These are phyloP conservation scores for Fukomys damarensis DNA, from an alignment of 2,113 vertebrate genomes.

Conservation along the genomic window DNA sequence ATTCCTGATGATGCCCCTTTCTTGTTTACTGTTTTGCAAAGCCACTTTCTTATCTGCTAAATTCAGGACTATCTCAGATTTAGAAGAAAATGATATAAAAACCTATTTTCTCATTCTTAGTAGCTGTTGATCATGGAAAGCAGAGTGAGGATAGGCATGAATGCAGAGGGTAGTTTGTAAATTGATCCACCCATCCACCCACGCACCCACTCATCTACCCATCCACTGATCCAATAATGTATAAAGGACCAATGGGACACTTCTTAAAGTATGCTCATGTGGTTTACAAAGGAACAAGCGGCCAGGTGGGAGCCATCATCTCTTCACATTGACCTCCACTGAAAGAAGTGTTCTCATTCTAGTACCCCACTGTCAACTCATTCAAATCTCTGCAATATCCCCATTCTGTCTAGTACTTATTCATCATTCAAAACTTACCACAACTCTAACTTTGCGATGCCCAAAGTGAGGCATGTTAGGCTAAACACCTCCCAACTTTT, in stretches of 20 bases:
- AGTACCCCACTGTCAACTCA: neutral
- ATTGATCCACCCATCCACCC: neutral
- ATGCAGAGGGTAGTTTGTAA: neutral
- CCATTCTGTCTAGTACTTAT: neutral
- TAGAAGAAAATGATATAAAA: constrained; percentile 54
- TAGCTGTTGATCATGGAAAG: constrained; percentile 36
- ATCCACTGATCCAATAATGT: neutral
- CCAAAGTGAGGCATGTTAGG: neutral
- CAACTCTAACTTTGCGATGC: neutral
- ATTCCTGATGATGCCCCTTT: constrained; percentile 19
- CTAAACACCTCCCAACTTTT: neutral
- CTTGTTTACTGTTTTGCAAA: neutral
- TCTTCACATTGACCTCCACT: neutral
- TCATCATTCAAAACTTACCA: neutral
- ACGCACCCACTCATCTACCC: neutral
- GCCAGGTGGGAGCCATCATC: neutral
- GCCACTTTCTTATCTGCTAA: constrained; percentile 64
- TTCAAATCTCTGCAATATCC: neutral
- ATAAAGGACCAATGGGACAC: neutral
- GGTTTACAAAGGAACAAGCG: neutral
- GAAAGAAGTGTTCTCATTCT: neutral
- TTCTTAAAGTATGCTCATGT: neutral
- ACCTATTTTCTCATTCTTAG: neutral
- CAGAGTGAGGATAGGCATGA: constrained; percentile 9
- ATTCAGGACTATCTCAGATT: constrained; percentile 19